Conservation (phyloP, 2,113 vertebrate species). For the Tichodroma muraria region DNA sequence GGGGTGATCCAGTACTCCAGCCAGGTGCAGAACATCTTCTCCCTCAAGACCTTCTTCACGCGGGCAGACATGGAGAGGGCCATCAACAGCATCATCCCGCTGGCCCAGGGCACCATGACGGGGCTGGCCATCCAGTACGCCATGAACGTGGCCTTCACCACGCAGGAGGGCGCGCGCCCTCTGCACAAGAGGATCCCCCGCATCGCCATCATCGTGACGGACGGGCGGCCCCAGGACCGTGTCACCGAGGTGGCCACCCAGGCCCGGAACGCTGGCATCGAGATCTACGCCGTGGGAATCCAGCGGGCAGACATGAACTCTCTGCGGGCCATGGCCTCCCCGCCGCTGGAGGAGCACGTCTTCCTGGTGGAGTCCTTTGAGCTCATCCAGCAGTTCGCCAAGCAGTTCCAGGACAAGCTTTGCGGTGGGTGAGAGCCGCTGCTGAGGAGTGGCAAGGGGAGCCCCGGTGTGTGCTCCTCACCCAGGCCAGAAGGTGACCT, state of each 20-base stretch:
- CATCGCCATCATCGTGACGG: constrained; percentile 88
- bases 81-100: constrained; percentile 85
- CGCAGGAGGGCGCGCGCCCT: constrained; percentile 80
- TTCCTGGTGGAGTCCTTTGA: constrained; percentile 95
- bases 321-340: constrained; percentile 90
- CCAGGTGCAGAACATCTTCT: constrained; percentile 93
- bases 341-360: constrained; percentile 89
- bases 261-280: constrained; percentile 85
- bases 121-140: constrained; percentile 91
- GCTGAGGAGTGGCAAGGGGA: not conserved
- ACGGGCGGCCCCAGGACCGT: constrained; percentile 92
- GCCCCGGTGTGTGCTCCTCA: not conserved
- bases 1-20: constrained; percentile 97
- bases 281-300: constrained; percentile 93
- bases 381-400: constrained; percentile 90
- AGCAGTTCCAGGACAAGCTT: constrained; percentile 91
- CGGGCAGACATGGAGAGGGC: constrained; percentile 81
- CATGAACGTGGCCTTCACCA: constrained; percentile 88
- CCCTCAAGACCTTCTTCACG: constrained; percentile 79
- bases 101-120: constrained; percentile 97
- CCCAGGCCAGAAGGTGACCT: not conserved
- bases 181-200: constrained; percentile 78
- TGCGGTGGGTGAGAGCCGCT: constrained; percentile 75
- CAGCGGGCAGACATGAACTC: constrained; percentile 92
- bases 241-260: constrained; percentile 89